Conservation (phyloP, 2,888 invertebrate species). For the Melipona beecheii region DNA sequence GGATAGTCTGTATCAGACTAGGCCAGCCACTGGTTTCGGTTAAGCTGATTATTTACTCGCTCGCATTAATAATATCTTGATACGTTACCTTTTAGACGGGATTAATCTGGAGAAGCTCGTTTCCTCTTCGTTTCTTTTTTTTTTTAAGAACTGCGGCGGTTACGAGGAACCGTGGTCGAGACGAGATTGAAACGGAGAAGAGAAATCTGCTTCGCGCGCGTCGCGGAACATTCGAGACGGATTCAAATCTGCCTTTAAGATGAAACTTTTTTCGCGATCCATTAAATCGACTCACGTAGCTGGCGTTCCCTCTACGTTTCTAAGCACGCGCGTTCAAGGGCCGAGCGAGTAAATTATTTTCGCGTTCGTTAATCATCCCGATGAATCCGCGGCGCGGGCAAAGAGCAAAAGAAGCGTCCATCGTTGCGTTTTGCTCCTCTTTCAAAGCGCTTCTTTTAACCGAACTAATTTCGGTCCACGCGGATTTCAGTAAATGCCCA, state of each 20-base stretch:
- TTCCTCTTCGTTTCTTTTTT: neutral
- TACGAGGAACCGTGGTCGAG: no score
- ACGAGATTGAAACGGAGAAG: no score
- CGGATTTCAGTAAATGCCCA: constrained; percentile 25
- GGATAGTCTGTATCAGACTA: neutral
- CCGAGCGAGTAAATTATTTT: constrained; percentile 17
- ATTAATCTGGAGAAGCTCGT: neutral
- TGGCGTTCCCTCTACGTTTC: no score
- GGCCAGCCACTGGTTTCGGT: neutral
- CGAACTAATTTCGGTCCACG: constrained; percentile 37
- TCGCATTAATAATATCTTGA: constrained; percentile 9
- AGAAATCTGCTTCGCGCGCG: no score
- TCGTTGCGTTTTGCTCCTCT: neutral
- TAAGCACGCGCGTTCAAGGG: no score
- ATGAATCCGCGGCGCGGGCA: constrained; percentile 13
- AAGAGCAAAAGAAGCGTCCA: neutral
- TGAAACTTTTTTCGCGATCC: no score
- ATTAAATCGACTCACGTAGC: no score
- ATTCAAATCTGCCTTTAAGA: no score
- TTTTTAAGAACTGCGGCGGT: no score
- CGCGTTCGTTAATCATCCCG: neutral
- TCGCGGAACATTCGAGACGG: no score
- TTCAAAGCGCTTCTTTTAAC: constrained; percentile 40
- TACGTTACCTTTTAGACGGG: neutral
- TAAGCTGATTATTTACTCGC: constrained; percentile 37